Evolutionary conservation across 2,888 invertebrate genomes (phyloP), one percentile per base, ranked within the genome.

Genomic region (Phengaris alcon): DNA sequence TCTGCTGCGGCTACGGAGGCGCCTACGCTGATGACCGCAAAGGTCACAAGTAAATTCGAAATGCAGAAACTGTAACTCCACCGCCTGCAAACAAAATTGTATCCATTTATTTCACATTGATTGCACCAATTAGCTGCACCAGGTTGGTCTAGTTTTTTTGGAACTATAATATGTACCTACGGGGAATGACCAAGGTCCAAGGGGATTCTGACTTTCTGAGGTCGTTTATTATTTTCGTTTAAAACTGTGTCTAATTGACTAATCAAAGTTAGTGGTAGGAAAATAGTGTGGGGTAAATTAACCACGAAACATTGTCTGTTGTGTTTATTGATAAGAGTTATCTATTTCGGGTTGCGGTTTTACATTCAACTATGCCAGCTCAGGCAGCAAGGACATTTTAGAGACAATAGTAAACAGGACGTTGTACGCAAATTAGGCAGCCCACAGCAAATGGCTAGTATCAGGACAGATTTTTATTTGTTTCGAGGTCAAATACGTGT

Each of bases 31-130:
- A 72, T 54, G 72, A 15, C 72, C 72, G 7, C 52, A 13, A 51
- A 70, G 70, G 35, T 52, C 72, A 72, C 72, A 72, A 72, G 72
- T 35, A 72, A 22, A 72, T 35, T 15, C 52, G 22, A 72, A 52
- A 12, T 54, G 72, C 10, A 51, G 15, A 52, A 72, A 68, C 68
- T 68, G 68, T 46, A 35, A 52, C 51, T 72, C 54, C 72, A 72
- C 72, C 54, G 52, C 72, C 72, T 72, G 72, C 12, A 72, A 72
- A 72, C 6, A 35, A 72, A 72, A 44, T 44, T 35, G 6, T 59
- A 22, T 35, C 10, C 6, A 7, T 15, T 0, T 6, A 35, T 6
- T 44, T 64, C 35, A 35, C 8, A 52, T 52, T 10, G 52, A n/a
- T 59, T 22, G 22, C 59, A 22, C 10, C 22, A 59, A 59, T 15